These are phyloP conservation scores for Lucilia cuprina DNA, from an alignment of 1,140 invertebrate genomes.

Conservation along the genomic window DNA sequence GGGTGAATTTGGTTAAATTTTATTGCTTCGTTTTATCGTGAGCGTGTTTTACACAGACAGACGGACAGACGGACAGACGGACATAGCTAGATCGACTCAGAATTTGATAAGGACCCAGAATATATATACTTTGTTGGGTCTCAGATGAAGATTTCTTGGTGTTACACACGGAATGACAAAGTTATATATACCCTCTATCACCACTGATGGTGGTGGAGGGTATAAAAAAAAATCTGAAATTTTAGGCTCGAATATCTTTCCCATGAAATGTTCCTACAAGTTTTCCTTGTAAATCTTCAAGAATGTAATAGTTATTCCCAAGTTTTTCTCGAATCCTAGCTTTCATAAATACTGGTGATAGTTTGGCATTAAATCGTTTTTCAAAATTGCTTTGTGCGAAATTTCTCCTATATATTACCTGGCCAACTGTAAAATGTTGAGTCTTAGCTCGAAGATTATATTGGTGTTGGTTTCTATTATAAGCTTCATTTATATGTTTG, in stretches of 20 bases:
- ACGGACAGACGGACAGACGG: too few species aligned
- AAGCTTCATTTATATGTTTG: background rate
- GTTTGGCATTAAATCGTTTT: background rate
- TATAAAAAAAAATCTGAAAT: too few species aligned
- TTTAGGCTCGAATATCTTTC: background rate
- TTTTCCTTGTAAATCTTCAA: background rate
- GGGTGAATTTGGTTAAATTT: too few species aligned
- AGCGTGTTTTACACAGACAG: too few species aligned
- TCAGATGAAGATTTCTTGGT: too few species aligned
- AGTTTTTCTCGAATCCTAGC: background rate
- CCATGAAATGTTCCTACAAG: background rate
- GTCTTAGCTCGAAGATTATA: background rate
- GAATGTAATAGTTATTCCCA: background rate
- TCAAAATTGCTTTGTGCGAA: constrained; percentile 1
- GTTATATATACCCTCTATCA: too few species aligned
- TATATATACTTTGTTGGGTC: too few species aligned
- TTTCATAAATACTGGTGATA: background rate
- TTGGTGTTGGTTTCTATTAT: background rate
- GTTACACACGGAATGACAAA: too few species aligned
- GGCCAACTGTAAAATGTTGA: background rate
- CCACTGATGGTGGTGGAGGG: too few species aligned
- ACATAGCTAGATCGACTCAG: too few species aligned
- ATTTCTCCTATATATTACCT: background rate
- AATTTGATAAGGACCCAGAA: too few species aligned
- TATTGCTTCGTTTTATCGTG: too few species aligned